Base-by-base conservation (phyloP, 2,113 vertebrate species). In the Aspiorhynchus laticeps region DNA sequence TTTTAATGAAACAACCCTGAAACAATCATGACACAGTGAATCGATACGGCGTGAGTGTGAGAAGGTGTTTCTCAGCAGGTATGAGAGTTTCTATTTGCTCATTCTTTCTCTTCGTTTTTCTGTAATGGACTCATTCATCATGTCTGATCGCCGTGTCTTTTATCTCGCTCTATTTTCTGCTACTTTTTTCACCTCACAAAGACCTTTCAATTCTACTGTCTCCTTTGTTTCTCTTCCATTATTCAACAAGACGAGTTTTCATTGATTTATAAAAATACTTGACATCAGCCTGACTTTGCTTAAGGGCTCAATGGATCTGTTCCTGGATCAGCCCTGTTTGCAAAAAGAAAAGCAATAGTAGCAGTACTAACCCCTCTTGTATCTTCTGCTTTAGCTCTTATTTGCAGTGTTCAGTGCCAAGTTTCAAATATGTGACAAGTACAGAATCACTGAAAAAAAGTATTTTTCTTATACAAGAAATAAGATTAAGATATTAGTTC, bases 51-150 rank as follows among this genome's bases (percentile, higher is more conserved):
- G 11, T 38, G 8, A 46, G 38, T 36, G 61, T 53, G 74, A 8
- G 65, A 36, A 71, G 73, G 38, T 41, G 36, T 76, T 43, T 53
- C 10, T 77, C 56, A 61, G 43, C 79, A 36, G 79, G 41, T 80
- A 51, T 78, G 74, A 71, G 26, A 63, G 59, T 76, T 3, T 89
- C 46, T 56, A 21, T 80, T 33, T 63, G 63, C 75, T 10, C 76
- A 11, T 65, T 71, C 26, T 31, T 75, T 31, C 12, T 36, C 7
- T 56, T 78, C 33, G 31, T 24, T 78, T 36, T 63, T 2, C 56
- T 80, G 38, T 86, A 88, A 88, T 84, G 43, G 80, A 6, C 74
- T 75, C 38, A 86, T 88, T 88, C 78, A 86, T 88, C 88, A 86
- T 78, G 63, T 79, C 74, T 83, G 46, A 33, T 80, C 48, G 5